These are phyloP conservation scores for Mastigias papua DNA, from an alignment of 30 jellyfish, hydroid and myxozoan genomes.

Conservation along the genomic window DNA sequence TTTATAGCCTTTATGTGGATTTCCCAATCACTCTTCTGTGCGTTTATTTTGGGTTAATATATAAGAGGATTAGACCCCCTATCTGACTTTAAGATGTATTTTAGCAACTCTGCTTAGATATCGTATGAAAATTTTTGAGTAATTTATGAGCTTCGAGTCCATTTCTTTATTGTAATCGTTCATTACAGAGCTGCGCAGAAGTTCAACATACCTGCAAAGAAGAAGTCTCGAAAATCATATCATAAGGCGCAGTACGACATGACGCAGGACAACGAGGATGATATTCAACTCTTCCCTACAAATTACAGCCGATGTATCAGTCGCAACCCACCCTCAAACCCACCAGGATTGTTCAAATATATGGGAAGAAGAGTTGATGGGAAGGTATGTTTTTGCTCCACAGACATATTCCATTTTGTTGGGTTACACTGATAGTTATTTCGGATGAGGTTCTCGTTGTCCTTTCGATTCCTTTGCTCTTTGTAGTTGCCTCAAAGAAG, in stretches of 20 bases:
- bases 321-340: constrained; percentile 87
- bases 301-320: constrained; percentile 74
- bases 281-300: constrained; percentile 79
- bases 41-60: too few species aligned
- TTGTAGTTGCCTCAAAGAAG: too few species aligned
- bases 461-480: too few species aligned
- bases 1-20: too few species aligned
- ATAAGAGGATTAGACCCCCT: too few species aligned
- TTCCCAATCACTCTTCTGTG: too few species aligned
- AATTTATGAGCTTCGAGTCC: neutral
- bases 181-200: constrained; percentile 92
- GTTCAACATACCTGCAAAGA: constrained; percentile 87
- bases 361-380: constrained; percentile 99
- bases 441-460: too few species aligned
- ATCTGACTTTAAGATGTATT: neutral
- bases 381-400: too few species aligned
- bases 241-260: constrained; percentile 43
- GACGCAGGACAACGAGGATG: constrained; percentile 65
- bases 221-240: constrained; percentile 60
- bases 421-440: too few species aligned
- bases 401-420: too few species aligned
- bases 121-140: neutral
- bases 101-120: neutral
- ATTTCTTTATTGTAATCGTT: neutral
- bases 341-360: constrained; percentile 96